Evolutionary conservation across 2,888 invertebrate genomes (phyloP).

Genomic region (Hedychridium roseum): DNA sequence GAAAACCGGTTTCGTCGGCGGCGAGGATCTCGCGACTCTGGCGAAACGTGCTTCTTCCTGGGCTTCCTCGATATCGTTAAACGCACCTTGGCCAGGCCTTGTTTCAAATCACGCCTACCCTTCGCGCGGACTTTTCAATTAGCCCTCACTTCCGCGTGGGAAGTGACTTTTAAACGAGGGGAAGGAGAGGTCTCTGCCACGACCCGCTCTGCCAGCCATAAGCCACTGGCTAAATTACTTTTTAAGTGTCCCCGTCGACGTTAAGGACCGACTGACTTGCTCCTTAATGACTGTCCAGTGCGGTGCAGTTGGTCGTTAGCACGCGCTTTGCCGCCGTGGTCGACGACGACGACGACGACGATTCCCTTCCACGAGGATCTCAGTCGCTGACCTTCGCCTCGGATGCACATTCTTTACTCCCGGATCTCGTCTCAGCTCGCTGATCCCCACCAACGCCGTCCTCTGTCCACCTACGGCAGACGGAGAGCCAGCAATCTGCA

Average conservation of each 20-base stretch:
- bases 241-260: conserved; percentile 30
- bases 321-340: conserved; percentile 4
- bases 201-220: no score
- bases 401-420: background rate
- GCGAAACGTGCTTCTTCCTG: background rate
- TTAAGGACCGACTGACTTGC: conserved; percentile 21
- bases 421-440: background rate
- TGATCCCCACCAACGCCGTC: no score
- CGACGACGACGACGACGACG: conserved; percentile 1
- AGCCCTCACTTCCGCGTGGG: conserved; percentile 23
- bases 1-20: no score
- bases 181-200: no score
- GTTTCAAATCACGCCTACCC: no score
- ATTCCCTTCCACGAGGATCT: background rate
- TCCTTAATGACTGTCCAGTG: conserved; percentile 26
- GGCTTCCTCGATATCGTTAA: background rate
- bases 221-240: conserved; percentile 29
- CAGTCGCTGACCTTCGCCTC: conserved; percentile 3
- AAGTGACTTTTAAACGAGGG: no score
- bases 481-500: no score
- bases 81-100: no score
- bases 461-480: no score
- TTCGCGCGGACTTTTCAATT: conserved; percentile 31
- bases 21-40: no score
- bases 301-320: conserved; percentile 2